phyloP scores from a whole-genome alignment of 2,113 vertebrate species.

The Mustela lutreola region DNA sequence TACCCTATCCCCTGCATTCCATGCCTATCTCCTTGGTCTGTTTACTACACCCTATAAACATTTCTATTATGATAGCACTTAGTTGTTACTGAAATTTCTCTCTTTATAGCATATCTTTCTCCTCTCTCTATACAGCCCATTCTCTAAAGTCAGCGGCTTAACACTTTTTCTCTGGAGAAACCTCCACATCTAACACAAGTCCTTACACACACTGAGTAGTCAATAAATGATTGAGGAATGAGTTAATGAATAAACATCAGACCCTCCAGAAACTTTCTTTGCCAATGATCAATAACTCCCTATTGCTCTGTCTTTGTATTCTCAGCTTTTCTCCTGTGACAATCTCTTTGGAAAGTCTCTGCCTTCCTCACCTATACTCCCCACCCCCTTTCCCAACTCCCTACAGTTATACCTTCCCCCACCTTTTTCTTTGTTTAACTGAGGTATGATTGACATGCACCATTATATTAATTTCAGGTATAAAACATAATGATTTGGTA shows the following conservation, averaged over 20 bases:
- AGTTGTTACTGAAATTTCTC: not conserved
- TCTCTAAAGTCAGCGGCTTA: not conserved
- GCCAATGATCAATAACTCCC: not conserved
- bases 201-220: not conserved
- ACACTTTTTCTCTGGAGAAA: conserved; percentile 8
- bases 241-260: conserved; percentile 24
- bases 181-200: not conserved
- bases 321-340: not conserved
- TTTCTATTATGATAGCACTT: not conserved
- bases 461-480: not conserved
- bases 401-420: not conserved
- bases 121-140: not conserved
- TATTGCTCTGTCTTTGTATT: not conserved
- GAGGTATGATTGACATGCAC: not conserved
- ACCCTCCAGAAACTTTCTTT: conserved; percentile 10
- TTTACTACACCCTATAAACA: not conserved
- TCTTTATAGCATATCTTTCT: not conserved
- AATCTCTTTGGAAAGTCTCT: not conserved
- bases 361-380: not conserved
- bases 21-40: accelerated
- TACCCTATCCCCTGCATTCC: not conserved
- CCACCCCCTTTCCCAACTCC: not conserved
- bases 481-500: not conserved
- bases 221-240: not conserved
- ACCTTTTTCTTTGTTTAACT: not conserved